phyloP scores from a whole-genome alignment of 2,888 invertebrate genomes.

The Aquatica leii region DNA sequence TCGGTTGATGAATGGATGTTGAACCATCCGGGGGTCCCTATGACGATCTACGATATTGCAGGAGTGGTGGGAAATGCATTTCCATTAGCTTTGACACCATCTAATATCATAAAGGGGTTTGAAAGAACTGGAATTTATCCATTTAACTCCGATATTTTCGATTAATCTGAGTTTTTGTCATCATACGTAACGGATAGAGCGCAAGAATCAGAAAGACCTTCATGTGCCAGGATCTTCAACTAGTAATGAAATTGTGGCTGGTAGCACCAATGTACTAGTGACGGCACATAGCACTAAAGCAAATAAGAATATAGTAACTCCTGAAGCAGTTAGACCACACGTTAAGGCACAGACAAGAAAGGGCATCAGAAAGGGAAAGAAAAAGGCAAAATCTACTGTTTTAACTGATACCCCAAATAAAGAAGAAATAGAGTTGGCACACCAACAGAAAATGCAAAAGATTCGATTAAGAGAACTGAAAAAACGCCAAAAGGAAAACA shows the following conservation, averaged over 20 bases:
- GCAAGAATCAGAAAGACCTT: neutral
- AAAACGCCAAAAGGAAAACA: neutral
- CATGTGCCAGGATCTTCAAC: too few species aligned
- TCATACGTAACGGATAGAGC: conserved; percentile 17
- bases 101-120: conserved; percentile 46
- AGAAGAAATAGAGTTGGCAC: conserved; percentile 4
- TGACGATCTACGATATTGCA: conserved; percentile 53
- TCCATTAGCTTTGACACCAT: conserved; percentile 43
- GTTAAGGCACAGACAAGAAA: conserved; percentile 26
- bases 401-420: conserved; percentile 37
- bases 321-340: conserved; percentile 11
- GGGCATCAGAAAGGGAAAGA: conserved; percentile 21
- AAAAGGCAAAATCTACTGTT: conserved; percentile 29
- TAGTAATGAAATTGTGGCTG: too few species aligned
- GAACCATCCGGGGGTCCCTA: conserved; percentile 41
- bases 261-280: too few species aligned
- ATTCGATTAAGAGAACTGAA: conserved; percentile 6
- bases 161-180: conserved; percentile 30
- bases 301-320: neutral
- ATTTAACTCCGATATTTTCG: conserved; percentile 22
- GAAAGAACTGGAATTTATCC: conserved; percentile 41
- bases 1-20: conserved; percentile 36
- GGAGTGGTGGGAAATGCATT: conserved; percentile 40
- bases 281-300: too few species aligned
- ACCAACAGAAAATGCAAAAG: conserved; percentile 10